Percentiles rank a stretch among this genome's conserved stretches.
Conservation (phyloP, 2,797 vertebrate species). For the Sarcoramphus papa region DNA sequence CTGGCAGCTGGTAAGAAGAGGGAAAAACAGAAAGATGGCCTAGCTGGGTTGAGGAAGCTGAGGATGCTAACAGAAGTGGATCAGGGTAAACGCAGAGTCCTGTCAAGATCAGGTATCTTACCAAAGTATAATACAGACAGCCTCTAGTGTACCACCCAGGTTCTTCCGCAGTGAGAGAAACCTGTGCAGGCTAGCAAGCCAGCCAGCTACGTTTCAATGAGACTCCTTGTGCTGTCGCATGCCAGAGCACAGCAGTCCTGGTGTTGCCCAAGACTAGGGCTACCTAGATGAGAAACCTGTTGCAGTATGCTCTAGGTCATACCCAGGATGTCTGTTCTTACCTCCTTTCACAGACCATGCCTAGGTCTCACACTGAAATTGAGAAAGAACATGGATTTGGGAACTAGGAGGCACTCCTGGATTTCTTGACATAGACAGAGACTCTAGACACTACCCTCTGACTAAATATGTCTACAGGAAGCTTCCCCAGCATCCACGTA, state of each 20-base stretch:
- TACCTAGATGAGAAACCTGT: background rate
- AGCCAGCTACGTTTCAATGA: background rate
- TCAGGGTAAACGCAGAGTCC: background rate
- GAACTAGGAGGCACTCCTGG: background rate
- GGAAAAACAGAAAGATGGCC: background rate
- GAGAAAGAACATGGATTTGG: background rate
- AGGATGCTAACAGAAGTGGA: background rate
- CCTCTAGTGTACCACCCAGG: too few species aligned
- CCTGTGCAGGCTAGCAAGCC: background rate
- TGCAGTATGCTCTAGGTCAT: background rate
- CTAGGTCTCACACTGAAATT: background rate
- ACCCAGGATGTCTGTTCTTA: background rate
- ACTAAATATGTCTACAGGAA: background rate
- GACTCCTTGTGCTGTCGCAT: background rate
- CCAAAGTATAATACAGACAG: background rate
- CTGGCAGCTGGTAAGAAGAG: background rate
- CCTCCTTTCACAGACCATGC: background rate
- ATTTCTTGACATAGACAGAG: background rate
- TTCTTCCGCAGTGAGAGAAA: background rate
- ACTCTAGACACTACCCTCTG: background rate
- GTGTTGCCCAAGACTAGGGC: too few species aligned
- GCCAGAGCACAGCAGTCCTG: background rate
- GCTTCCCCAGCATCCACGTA: background rate
- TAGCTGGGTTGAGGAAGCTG: background rate
- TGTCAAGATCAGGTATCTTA: background rate